Evolutionary conservation across 2,797 vertebrate species (phyloP), one percentile per base, ranked within the genome.

Genomic region (Peromyscus eremicus): DNA sequence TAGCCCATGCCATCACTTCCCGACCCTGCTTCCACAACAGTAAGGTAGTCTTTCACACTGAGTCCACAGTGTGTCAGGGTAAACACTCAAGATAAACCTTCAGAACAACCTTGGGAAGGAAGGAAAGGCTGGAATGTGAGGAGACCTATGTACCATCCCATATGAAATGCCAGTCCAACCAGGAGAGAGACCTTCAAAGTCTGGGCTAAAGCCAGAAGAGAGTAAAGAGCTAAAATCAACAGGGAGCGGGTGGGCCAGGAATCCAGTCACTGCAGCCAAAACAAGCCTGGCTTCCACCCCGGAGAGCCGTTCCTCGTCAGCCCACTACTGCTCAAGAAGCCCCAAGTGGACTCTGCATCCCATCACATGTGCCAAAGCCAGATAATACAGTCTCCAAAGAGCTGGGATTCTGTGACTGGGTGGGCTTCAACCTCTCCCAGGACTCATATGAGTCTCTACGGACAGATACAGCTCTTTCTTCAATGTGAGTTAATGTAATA

Each of bases 331-430:
- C 11, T 16, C 87, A 37, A 16, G 0, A 17, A 52, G 43, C 49
- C 8, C 6, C 52, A 57, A 5, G 1, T 29, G 3, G 43, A 19
- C 55, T 17, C 16, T 0, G n/a, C 8, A 34, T 43, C 60, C 46
- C 60, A 9, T 29, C 11, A 23, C 40, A 14, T 5, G 34, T 57
- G 16, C 40, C 25, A 2, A 1, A 21, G 37, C n/a, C 29, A 6
- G 21, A 37, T 29, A 13, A 3, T 8, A 29, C 3, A 0, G 27
- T 1, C 37, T 79, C 43, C 32, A 2, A 43, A 46, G n/a, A 40
- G 76, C 79, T 21, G 4, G 0, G 32, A 52, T 2, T 21, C 80
- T 1, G 5, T 3, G n/a, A 46, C 1, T 13, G 6, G 27, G 27
- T 37, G 0, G 11, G 62, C 52, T 7, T 37, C 46, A 13, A 16